phyloP scores from a whole-genome alignment of 2,888 invertebrate species.

The Crossocerus cetratus region DNA sequence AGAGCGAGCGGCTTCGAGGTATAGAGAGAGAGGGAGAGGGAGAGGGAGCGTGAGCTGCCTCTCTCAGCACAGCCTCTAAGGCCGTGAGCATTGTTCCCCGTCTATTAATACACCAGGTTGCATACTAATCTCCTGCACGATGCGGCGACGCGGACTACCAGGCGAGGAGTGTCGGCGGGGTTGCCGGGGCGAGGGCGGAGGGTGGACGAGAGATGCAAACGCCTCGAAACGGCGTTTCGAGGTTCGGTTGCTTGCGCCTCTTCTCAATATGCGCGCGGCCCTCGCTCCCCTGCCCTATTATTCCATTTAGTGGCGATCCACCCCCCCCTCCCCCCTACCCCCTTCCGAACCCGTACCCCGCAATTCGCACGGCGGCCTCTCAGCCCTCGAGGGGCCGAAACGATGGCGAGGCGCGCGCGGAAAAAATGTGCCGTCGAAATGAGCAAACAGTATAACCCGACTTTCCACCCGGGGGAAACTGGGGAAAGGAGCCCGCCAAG shows the following conservation, averaged over 20 bases:
- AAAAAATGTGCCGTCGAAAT: too few species aligned
- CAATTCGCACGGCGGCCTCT: neutral
- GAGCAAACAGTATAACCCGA: too few species aligned
- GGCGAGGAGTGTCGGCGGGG: neutral
- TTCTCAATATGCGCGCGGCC: slow-evolving; percentile 58
- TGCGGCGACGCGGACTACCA: slow-evolving; percentile 29
- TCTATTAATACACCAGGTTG: slow-evolving; percentile 74
- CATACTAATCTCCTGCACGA: slow-evolving; percentile 68
- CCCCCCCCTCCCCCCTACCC: slow-evolving; percentile 6
- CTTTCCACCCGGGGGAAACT: too few species aligned
- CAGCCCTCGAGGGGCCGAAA: neutral
- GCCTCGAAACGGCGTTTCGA: slow-evolving; percentile 61
- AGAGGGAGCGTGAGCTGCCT: slow-evolving; percentile 40
- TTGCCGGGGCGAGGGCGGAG: slow-evolving; percentile 10
- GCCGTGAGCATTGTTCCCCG: slow-evolving; percentile 73
- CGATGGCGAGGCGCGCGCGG: too few species aligned
- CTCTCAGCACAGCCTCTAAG: slow-evolving; percentile 62
- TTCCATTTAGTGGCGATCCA: slow-evolving; percentile 61
- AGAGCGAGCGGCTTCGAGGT: neutral
- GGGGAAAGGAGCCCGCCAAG: neutral
- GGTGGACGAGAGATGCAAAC: slow-evolving; percentile 58
- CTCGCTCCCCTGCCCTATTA: slow-evolving; percentile 66
- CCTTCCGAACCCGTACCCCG: neutral
- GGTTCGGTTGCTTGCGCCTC: slow-evolving; percentile 46
- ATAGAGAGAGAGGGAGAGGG: slow-evolving; percentile 23